Conservation (phyloP, 2,888 invertebrate genomes). For the Euclidia mi region DNA sequence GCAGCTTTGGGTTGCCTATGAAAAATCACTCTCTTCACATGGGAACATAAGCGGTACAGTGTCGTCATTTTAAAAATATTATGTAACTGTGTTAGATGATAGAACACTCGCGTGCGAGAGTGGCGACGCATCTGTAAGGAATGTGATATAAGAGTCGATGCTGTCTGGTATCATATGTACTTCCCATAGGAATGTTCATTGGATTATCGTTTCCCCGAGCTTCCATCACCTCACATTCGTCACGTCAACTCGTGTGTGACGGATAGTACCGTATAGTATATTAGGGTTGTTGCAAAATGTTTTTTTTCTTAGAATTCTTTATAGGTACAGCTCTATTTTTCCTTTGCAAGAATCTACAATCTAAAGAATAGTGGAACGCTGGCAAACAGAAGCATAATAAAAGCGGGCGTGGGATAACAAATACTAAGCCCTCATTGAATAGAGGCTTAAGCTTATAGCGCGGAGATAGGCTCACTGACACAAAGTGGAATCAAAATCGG, state of each 20-base stretch:
- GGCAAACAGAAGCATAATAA: too few relatives aligned
- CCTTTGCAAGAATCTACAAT: neutral
- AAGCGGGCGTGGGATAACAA: slow-evolving; percentile 11
- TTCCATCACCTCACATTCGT: slow-evolving; percentile 53
- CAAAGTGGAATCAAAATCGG: slow-evolving; percentile 18
- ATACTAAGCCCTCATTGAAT: slow-evolving; percentile 32
- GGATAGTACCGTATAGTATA: slow-evolving; percentile 38
- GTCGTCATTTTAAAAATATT: slow-evolving; percentile 27
- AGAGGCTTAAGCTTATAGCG: slow-evolving; percentile 16
- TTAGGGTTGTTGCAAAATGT: slow-evolving; percentile 34
- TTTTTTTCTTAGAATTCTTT: too few relatives aligned
- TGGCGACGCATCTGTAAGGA: slow-evolving; percentile 28
- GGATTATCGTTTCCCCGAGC: slow-evolving; percentile 46
- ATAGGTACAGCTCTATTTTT: neutral
- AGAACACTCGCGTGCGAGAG: slow-evolving; percentile 28
- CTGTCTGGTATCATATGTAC: slow-evolving; percentile 43
- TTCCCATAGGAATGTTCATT: slow-evolving; percentile 52
- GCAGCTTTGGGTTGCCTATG: too few relatives aligned
- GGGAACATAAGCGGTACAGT: too few relatives aligned
- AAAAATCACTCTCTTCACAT: too few relatives aligned
- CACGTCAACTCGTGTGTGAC: slow-evolving; percentile 56
- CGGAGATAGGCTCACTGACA: slow-evolving; percentile 22
- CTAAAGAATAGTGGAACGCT: neutral
- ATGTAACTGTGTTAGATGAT: slow-evolving; percentile 23
- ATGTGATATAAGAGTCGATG: slow-evolving; percentile 48